Evolutionary conservation across 2,888 invertebrate genomes (phyloP).

Genomic region (Cosmia pyralina): DNA sequence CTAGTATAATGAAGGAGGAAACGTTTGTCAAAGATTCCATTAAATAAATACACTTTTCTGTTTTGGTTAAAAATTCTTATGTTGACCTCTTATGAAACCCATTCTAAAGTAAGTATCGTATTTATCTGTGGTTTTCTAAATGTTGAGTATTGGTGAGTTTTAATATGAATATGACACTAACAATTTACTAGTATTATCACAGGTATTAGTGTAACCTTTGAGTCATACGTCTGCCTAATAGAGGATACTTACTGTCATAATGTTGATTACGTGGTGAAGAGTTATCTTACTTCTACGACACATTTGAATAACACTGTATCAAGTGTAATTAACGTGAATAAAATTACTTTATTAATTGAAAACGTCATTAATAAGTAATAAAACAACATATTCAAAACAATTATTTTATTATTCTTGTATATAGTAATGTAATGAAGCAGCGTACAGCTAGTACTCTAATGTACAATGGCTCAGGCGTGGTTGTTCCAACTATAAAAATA

Average conservation of each 20-base stretch:
- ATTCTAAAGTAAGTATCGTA: constrained; percentile 28
- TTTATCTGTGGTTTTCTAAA: constrained; percentile 2
- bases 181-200: background rate
- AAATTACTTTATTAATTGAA: constrained; percentile 17
- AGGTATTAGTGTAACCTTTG: background rate
- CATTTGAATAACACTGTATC: background rate
- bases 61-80: constrained; percentile 66
- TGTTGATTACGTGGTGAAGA: background rate
- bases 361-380: constrained; percentile 59
- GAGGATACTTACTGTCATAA: background rate
- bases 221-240: background rate
- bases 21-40: constrained; percentile 80
- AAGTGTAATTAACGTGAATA: background rate
- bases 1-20: constrained; percentile 66
- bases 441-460: constrained; percentile 85
- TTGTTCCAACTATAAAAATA: constrained; percentile 68
- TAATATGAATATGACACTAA: background rate
- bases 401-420: constrained; percentile 88
- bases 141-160: background rate
- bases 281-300: background rate
- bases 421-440: constrained; percentile 87
- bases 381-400: constrained; percentile 84
- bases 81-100: constrained; percentile 34
- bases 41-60: constrained; percentile 79
- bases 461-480: constrained; percentile 81